Evolutionary conservation across 1,140 invertebrate species (phyloP), one percentile per base, ranked within the genome.

Genomic region (Drosophila littoralis): DNA sequence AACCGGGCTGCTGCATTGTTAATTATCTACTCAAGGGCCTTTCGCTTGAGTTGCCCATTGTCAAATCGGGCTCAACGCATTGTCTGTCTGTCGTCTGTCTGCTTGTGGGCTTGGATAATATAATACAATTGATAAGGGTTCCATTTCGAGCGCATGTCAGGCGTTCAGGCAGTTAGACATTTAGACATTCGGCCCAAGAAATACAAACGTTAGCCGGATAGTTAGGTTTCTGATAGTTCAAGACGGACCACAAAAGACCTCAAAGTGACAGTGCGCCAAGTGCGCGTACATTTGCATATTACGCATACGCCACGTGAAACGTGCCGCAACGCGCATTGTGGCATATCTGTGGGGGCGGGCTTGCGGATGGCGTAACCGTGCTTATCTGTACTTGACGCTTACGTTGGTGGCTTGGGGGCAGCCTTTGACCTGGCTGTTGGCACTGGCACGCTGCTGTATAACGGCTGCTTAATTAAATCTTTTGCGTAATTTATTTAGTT

Each of bases 401-500:
- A 61, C 43, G 35, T 48, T 43, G 51, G 43, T 42, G 17, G 40
- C 36, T 74, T 28, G 36, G 22, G 15, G 40, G 12, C 33, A n/a
- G 43, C 33, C 45, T 52, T 36, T 57, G 42, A 38, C 42, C 52
- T 33, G 33, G 43, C 51, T 67, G 33, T 58, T 83, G 77, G 58
- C 64, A 79, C 50, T 64, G 13, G 54, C 61, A 50, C 22, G 22
- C 22, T 22, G 22, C 22, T 22, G 71, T 65, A 80, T 86, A 77
- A 81, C 55, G 75, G 59, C 72, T 79, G 73, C 85, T 75, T 88
- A 88, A 88, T 88, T 84, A 89, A 88, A 88, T 88, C 84, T 84
- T 84, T 89, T 84, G 77, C 73, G 77, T 88, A 88, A 88, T 88
- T 89, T 88, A 81, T 80, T 88, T 89, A 89, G 84, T 57, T 78